A percentile compares a stretch with the other conserved stretches of the same genome.
Conservation (phyloP, 2,113 vertebrate genomes). For the Noturus placidus region DNA sequence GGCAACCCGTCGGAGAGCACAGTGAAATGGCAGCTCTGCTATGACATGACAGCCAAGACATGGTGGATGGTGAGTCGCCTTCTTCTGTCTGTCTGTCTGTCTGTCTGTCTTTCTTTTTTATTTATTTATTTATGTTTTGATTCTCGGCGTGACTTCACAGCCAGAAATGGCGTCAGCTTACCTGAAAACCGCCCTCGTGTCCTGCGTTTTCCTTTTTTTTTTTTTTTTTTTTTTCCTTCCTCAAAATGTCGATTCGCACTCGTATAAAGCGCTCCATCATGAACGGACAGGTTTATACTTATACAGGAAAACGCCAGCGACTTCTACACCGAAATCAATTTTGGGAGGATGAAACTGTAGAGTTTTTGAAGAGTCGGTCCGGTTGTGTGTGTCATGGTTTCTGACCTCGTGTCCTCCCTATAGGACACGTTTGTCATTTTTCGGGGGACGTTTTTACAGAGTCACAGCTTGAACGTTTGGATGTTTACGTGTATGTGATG, state of each 20-base stretch:
- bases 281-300: too few species aligned
- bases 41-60: slow-evolving; percentile 81
- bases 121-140: too few species aligned
- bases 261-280: background rate
- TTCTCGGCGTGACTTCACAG: background rate
- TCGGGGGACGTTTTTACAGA: background rate
- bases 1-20: slow-evolving; percentile 56
- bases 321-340: background rate
- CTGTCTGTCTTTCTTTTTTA: background rate
- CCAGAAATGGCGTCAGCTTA: background rate
- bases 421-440: background rate
- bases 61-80: slow-evolving; percentile 93
- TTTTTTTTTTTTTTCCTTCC: background rate
- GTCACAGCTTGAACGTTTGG: background rate
- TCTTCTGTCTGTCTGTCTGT: background rate
- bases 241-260: background rate
- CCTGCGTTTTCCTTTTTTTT: background rate
- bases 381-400: background rate
- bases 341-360: too few species aligned
- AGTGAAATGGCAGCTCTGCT: slow-evolving; percentile 90
- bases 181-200: background rate
- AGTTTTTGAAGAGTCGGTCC: background rate
- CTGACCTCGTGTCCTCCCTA: background rate
- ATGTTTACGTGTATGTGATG: background rate
- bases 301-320: background rate